Percentiles rank a stretch among this genome's conserved stretches.
These are phyloP conservation scores for Adrianichthys oophorus DNA, from an alignment of 2,797 vertebrate species.

Conservation along the genomic window DNA sequence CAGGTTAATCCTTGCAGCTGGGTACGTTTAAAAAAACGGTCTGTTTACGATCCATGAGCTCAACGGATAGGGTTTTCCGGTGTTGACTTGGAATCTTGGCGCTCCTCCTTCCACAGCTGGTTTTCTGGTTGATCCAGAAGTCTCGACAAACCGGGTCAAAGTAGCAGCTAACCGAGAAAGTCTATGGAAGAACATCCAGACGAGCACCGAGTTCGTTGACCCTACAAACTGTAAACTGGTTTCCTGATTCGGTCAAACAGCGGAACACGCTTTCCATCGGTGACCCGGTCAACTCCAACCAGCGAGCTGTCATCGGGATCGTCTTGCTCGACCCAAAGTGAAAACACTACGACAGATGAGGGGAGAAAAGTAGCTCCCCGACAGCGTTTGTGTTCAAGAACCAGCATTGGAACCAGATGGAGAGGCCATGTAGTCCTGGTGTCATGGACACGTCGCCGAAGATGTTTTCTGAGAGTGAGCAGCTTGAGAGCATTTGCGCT, in stretches of 20 bases:
- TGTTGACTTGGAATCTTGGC: no score
- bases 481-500: conserved; percentile 9
- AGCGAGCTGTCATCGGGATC: neutral
- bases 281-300: neutral
- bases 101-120: no score
- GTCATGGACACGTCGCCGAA: conserved; percentile 1
- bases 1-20: no score
- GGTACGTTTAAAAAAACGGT: no score
- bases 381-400: neutral
- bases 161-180: no score
- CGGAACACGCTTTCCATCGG: neutral
- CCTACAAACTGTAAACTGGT: neutral
- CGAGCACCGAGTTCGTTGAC: no score
- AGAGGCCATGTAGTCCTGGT: neutral
- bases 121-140: no score
- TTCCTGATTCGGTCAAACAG: conserved; percentile 2
- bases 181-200: no score
- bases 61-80: no score
- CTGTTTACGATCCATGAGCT: no score
- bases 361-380: neutral
- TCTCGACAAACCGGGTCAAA: no score
- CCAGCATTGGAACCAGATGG: conserved; percentile 10
- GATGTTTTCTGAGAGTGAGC: conserved; percentile 29
- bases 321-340: neutral
- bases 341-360: neutral